Evolutionary conservation across 2,888 invertebrate genomes (phyloP).

Genomic region (Latheticus oryzae): DNA sequence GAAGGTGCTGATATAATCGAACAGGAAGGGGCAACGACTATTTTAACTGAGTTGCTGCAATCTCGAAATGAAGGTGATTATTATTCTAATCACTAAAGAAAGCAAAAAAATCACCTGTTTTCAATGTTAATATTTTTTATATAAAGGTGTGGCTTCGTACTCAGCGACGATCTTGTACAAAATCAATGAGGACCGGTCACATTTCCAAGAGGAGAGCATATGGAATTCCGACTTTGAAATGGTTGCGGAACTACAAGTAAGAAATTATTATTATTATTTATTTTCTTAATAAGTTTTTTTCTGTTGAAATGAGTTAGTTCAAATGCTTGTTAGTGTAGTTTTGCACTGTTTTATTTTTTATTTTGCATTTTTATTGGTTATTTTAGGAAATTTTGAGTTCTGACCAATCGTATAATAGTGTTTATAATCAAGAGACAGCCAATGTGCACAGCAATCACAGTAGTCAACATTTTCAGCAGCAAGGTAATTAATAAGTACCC

Average conservation of each 20-base stretch:
- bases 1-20: slow-evolving; percentile 98
- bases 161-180: slow-evolving; percentile 97
- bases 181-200: slow-evolving; percentile 98
- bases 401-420: slow-evolving; percentile 92
- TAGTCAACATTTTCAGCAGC: slow-evolving; percentile 83
- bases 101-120: background rate
- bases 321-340: slow-evolving; percentile 43
- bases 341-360: slow-evolving; percentile 62
- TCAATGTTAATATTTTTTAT: background rate
- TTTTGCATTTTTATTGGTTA: slow-evolving; percentile 61
- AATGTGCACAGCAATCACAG: slow-evolving; percentile 85
- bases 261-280: slow-evolving; percentile 13
- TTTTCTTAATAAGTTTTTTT: too few species aligned
- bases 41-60: slow-evolving; percentile 94
- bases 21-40: slow-evolving; percentile 95
- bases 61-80: slow-evolving; percentile 89
- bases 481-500: slow-evolving; percentile 73
- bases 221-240: slow-evolving; percentile 90
- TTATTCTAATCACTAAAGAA: background rate
- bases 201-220: slow-evolving; percentile 89
- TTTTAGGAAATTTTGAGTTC: slow-evolving; percentile 89
- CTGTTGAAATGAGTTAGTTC: slow-evolving; percentile 7
- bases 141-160: slow-evolving; percentile 93
- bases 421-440: slow-evolving; percentile 92
- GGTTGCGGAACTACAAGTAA: slow-evolving; percentile 90